These are phyloP conservation scores for Hypothenemus hampei DNA, from an alignment of 1,140 invertebrate genomes.

Conservation along the genomic window DNA sequence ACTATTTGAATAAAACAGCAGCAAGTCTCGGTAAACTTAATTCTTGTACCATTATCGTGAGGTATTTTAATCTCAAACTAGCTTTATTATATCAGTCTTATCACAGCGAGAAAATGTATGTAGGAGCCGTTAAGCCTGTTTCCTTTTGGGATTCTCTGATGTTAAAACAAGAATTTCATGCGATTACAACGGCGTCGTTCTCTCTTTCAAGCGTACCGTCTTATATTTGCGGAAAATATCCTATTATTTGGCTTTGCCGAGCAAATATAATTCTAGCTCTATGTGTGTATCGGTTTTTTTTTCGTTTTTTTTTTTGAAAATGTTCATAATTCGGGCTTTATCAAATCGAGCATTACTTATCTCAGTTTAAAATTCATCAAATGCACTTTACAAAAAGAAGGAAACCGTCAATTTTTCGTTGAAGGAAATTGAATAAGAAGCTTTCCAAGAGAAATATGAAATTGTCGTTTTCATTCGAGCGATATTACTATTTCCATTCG, in stretches of 20 bases:
- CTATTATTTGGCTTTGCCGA: conserved; percentile 3
- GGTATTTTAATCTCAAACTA: no score
- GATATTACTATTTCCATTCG: not conserved
- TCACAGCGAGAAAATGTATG: no score
- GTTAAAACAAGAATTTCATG: conserved; percentile 19
- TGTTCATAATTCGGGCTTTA: no score
- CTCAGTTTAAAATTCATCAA: no score
- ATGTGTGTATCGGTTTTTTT: no score
- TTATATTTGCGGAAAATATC: conserved; percentile 14
- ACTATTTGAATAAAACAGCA: no score
- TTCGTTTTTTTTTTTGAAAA: no score
- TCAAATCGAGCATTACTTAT: no score
- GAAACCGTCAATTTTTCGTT: not conserved
- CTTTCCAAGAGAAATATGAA: not conserved
- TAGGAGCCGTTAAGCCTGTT: conserved; percentile 8
- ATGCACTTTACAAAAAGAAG: not conserved
- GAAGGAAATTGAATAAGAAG: conserved; percentile 4
- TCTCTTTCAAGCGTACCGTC: conserved; percentile 4
- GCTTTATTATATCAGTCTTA: no score
- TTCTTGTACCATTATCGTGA: no score
- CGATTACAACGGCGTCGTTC: conserved; percentile 7
- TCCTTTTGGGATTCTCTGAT: conserved; percentile 13
- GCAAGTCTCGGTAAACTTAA: no score
- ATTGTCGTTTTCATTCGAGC: not conserved
- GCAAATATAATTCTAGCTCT: not conserved